Evolutionary conservation across 1,140 invertebrate species (phyloP).

Genomic region (Ladona fulva): DNA sequence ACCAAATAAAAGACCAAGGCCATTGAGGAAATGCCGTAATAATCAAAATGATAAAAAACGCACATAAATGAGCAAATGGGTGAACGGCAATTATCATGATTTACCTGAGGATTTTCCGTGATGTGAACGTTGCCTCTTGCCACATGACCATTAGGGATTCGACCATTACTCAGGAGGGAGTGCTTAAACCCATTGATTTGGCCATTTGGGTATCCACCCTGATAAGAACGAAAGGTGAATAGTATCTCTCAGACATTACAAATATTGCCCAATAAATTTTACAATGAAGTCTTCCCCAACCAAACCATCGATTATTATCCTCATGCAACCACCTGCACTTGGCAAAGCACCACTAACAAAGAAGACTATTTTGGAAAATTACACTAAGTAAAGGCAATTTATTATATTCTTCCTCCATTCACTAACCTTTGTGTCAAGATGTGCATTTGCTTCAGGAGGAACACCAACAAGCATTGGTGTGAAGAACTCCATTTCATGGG

Average conservation of each 20-base stretch:
- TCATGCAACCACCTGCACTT: no score
- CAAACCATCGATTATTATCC: no score
- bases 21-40: no score
- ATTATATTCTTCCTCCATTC: background rate
- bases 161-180: constrained; percentile 37
- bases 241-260: background rate
- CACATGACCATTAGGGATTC: constrained; percentile 35
- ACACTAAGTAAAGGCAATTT: no score
- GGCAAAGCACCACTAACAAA: no score
- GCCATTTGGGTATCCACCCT: constrained; percentile 41
- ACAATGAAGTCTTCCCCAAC: no score
- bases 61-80: no score
- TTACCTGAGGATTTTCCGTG: constrained; percentile 47
- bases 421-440: constrained; percentile 40
- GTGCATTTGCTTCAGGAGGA: constrained; percentile 27
- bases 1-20: no score
- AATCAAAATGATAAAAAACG: no score
- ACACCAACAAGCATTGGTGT: constrained; percentile 30
- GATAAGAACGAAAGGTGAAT: constrained; percentile 20
- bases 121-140: constrained; percentile 36
- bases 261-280: background rate
- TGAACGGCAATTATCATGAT: background rate
- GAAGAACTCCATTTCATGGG: constrained; percentile 36
- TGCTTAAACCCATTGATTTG: constrained; percentile 37
- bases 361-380: no score